Percentiles rank a stretch among this genome's conserved stretches.
phyloP scores from a whole-genome alignment of 2,888 invertebrate species.

The Stenotaenia linearis region DNA sequence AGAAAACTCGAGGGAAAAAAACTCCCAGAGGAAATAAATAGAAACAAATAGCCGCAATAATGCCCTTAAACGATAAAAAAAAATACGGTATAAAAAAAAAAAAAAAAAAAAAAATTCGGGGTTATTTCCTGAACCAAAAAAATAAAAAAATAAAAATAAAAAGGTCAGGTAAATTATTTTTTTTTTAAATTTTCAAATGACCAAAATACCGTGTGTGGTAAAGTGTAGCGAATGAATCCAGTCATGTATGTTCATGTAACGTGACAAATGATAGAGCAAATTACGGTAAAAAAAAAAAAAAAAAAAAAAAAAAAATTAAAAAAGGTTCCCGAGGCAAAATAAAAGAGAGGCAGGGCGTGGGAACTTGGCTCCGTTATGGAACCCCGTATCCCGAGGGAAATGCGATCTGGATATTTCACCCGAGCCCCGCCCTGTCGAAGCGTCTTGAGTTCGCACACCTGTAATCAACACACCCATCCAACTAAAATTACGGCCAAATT shows the following conservation, averaged over 20 bases:
- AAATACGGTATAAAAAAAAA: too few relatives aligned
- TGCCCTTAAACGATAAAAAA: not conserved
- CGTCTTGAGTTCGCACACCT: conserved; percentile 7
- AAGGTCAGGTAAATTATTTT: not conserved
- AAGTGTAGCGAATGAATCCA: not conserved
- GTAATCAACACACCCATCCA: conserved; percentile 22
- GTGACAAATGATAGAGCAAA: not conserved
- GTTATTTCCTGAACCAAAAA: not conserved
- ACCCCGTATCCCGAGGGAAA: not conserved
- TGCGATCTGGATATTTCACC: conserved; percentile 16
- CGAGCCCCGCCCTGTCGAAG: not conserved
- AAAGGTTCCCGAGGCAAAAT: not conserved
- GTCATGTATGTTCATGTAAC: not conserved
- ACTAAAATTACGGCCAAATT: not conserved
- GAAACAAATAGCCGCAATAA: not conserved
- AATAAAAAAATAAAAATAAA: not conserved
- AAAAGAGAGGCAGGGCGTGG: not conserved
- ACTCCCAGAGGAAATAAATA: not conserved
- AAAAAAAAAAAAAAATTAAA: not conserved
- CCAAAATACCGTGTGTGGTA: not conserved
- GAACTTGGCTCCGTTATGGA: not conserved
- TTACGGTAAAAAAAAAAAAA: not conserved
- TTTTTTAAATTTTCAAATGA: not conserved
- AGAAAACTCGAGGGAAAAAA: not conserved
- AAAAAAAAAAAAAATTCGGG: not conserved